Conservation (phyloP, 2,113 vertebrate genomes). For the Tachycineta bicolor region DNA sequence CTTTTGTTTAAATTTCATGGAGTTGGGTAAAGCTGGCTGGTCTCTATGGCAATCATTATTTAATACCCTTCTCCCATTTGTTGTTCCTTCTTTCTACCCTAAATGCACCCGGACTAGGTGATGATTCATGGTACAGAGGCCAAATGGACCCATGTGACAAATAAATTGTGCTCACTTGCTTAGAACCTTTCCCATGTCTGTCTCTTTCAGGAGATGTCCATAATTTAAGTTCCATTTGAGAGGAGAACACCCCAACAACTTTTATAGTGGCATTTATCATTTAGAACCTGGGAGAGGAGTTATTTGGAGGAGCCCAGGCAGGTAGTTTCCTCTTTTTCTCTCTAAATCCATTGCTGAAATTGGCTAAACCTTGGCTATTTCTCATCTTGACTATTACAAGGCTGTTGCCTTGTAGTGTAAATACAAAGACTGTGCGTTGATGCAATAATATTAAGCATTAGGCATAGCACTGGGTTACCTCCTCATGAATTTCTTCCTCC, state of each 20-base stretch:
- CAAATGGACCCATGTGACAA: neutral
- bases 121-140: neutral
- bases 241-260: constrained; percentile 16
- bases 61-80: constrained; percentile 17
- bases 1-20: constrained; percentile 12
- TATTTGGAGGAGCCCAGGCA: neutral
- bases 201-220: constrained; percentile 5
- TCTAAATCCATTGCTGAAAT: constrained; percentile 20
- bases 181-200: neutral
- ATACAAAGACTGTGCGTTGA: neutral
- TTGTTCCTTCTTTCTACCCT: constrained; percentile 13
- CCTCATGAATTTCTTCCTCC: neutral
- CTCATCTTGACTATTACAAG: constrained; percentile 17
- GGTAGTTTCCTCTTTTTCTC: neutral
- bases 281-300: constrained; percentile 3
- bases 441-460: neutral
- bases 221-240: constrained; percentile 37
- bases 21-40: neutral
- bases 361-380: constrained; percentile 31
- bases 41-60: constrained; percentile 11
- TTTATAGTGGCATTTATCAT: constrained; percentile 34
- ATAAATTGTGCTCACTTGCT: constrained; percentile 38
- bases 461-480: neutral
- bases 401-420: neutral
- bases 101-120: neutral